These are phyloP conservation scores for Drosophila prolongata DNA, from an alignment of 2,888 invertebrate genomes.

Conservation along the genomic window DNA sequence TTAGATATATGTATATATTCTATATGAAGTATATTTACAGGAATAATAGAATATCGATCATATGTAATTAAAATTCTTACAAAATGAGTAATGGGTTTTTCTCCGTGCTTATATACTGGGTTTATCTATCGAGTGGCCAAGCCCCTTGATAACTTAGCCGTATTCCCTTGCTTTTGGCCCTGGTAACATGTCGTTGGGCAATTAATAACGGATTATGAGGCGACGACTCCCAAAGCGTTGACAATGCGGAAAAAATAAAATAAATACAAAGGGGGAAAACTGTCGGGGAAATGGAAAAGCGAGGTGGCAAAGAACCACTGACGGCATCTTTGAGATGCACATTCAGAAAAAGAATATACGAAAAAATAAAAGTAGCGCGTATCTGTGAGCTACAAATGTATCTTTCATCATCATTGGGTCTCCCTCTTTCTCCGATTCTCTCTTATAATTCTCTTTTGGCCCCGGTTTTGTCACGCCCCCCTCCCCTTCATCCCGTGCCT, in stretches of 20 bases:
- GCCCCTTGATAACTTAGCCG: constrained; percentile 13
- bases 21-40: no score
- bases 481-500: not conserved
- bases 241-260: constrained; percentile 53
- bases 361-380: constrained; percentile 30
- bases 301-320: not conserved
- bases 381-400: constrained; percentile 58
- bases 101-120: not conserved
- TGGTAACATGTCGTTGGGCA: constrained; percentile 73
- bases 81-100: not conserved
- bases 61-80: no score
- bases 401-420: constrained; percentile 65
- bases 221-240: constrained; percentile 58
- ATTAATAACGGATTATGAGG: constrained; percentile 79
- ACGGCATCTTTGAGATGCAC: constrained; percentile 62
- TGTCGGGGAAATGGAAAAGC: not conserved
- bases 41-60: no score
- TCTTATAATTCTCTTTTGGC: constrained; percentile 29
- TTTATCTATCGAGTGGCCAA: constrained; percentile 23
- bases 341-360: constrained; percentile 7
- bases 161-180: constrained; percentile 15
- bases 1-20: no score
- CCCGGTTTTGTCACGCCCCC: constrained; percentile 18
- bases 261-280: not conserved
- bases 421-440: not conserved